Evolutionary conservation across 2,888 invertebrate genomes (phyloP), one percentile per base, ranked within the genome.

Genomic region (Mesoligia furuncula): DNA sequence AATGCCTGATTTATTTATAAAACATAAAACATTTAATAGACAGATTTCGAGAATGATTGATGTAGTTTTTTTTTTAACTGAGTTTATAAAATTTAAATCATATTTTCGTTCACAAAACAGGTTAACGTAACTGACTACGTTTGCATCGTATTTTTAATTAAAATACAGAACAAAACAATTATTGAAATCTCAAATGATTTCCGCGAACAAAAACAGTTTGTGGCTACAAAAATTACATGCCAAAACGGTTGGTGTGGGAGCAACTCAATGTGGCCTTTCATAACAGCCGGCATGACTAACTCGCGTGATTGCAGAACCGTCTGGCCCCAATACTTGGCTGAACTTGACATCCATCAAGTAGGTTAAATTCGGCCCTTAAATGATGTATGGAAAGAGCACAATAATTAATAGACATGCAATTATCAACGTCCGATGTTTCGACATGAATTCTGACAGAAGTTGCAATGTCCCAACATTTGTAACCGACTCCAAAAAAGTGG

Each of bases 261-360:
- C 79, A 77, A 69, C 75, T 75, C 73, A 74, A 42, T 15, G 73
- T 57, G 85, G 85, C 87, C 87, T 92, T 91, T 92, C 91, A 87
- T 88, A 91, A 88, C 71, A 77, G 72, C 79, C 73, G 75, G 88
- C 90, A 89, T 93, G 93, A 93, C 91, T 93, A 91, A 93, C 87
- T 87, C 90, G 89, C 90, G 89, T 91, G 90, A 90, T 93, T 93
- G 91, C 93, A 88, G 87, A 90, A 92, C 78, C 85, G 86, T 82
- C 84, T 91, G 94, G 85, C 93, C 93, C 87, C 94, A 93, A 92
- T 94, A 91, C 90, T 87, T 80, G 59, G 83, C 80, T 92, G 94
- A 94, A 94, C 94, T 95, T 95, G 94, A 95, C 94, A 94, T 88
- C 91, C 91, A 93, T 94, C 81, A 86, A 83, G 86, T 89, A 86